A percentile compares a stretch with the other conserved stretches of the same genome.
Evolutionary conservation across 1,140 invertebrate species (phyloP).

Genomic region (Cepaea nemoralis): DNA sequence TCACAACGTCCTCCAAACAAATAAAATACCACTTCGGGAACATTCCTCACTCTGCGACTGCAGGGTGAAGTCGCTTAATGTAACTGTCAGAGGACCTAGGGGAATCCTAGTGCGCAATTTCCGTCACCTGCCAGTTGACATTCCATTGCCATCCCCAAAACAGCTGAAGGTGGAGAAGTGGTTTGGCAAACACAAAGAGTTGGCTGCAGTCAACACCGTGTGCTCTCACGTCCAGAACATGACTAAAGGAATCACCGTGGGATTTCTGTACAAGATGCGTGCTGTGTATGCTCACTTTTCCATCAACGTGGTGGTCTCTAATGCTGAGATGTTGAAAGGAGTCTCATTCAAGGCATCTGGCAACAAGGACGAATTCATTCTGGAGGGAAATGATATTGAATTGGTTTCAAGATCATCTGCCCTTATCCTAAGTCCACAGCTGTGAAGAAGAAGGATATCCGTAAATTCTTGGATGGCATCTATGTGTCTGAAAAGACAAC

Average conservation of each 20-base stretch:
- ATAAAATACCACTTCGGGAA: too few relatives aligned
- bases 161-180: conserved; percentile 93
- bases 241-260: conserved; percentile 90
- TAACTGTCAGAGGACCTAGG: conserved; percentile 95
- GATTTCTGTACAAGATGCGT: conserved; percentile 99
- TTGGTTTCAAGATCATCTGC: conserved; percentile 98
- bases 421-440: conserved; percentile 96
- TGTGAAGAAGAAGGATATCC: conserved; percentile 99
- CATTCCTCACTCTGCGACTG: too few relatives aligned
- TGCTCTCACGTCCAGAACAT: conserved; percentile 99
- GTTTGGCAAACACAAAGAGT: conserved; percentile 98
- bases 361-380: conserved; percentile 96
- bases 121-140: conserved; percentile 95
- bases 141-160: conserved; percentile 75
- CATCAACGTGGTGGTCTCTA: conserved; percentile 97
- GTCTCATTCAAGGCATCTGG: conserved; percentile 94
- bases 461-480: conserved; percentile 99
- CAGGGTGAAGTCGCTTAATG: conserved; percentile 90
- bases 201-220: conserved; percentile 96
- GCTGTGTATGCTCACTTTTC: conserved; percentile 99
- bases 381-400: conserved; percentile 98
- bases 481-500: conserved; percentile 95
- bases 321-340: conserved; percentile 95
- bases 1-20: too few relatives aligned
- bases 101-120: conserved; percentile 91